Percentiles rank a stretch among this genome's conserved stretches.
Evolutionary conservation across 2,797 vertebrate species (phyloP).

Genomic region (Echeneis naucrates): DNA sequence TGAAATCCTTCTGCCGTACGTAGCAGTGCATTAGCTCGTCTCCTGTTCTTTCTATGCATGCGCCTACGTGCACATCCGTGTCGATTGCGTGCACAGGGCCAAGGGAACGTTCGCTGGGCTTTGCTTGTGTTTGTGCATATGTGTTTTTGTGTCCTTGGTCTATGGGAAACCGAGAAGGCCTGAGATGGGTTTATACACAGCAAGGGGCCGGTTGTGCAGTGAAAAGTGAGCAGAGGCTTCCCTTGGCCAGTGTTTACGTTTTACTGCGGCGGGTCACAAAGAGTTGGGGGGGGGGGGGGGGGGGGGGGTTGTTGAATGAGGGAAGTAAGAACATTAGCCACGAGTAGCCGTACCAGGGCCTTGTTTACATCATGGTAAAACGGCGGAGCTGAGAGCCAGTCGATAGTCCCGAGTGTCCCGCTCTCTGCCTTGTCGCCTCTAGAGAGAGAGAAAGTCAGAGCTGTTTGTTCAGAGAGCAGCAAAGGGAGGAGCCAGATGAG

Average conservation of each 20-base stretch:
- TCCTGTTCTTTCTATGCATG: constrained; percentile 7
- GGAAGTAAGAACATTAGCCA: constrained; percentile 42
- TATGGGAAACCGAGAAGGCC: constrained; percentile 57
- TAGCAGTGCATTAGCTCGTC: constrained; percentile 62
- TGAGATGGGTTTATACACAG: constrained; percentile 29
- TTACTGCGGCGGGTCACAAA: constrained; percentile 34
- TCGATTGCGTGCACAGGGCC: background rate
- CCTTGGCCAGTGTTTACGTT: constrained; percentile 66
- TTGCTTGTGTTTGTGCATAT: constrained; percentile 45
- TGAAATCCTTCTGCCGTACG: constrained; percentile 39
- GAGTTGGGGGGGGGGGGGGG: constrained; percentile 18
- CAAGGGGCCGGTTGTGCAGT: constrained; percentile 17
- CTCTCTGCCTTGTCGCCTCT: constrained; percentile 33
- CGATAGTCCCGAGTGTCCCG: constrained; percentile 40
- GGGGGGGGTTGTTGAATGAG: constrained; percentile 22
- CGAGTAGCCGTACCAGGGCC: constrained; percentile 14
- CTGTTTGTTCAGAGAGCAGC: constrained; percentile 67
- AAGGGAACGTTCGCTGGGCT: constrained; percentile 22
- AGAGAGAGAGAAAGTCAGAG: constrained; percentile 54
- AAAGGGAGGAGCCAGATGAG: constrained; percentile 40
- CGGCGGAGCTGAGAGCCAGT: constrained; percentile 41
- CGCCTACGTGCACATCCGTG: constrained; percentile 10
- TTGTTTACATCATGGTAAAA: constrained; percentile 43
- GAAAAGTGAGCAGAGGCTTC: constrained; percentile 58
- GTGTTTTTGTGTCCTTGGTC: constrained; percentile 50